These are phyloP conservation scores for Bombus difficillimus DNA, from an alignment of 1,140 invertebrate species.

Conservation along the genomic window DNA sequence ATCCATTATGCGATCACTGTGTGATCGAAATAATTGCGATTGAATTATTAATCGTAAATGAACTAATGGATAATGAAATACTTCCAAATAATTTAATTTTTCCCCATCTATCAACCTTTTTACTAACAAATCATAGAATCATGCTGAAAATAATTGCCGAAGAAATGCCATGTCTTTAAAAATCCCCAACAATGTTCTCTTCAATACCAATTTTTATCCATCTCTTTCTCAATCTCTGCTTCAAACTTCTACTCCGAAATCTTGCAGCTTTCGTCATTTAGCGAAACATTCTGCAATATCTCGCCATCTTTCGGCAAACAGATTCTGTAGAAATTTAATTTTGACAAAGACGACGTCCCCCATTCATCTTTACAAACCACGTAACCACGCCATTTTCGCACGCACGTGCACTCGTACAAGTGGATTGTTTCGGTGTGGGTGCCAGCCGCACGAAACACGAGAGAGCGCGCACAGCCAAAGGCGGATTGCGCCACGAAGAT, in stretches of 20 bases:
- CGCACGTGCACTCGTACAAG: constrained; percentile 26
- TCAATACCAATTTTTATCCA: too few relatives aligned
- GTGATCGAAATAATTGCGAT: not conserved
- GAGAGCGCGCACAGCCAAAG: constrained; percentile 31
- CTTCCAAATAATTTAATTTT: too few relatives aligned
- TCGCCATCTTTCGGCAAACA: too few relatives aligned
- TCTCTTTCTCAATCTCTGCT: too few relatives aligned
- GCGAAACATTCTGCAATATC: too few relatives aligned
- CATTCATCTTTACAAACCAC: not conserved
- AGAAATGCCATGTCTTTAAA: too few relatives aligned
- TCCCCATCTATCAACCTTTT: too few relatives aligned
- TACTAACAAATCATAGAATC: too few relatives aligned
- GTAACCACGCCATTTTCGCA: not conserved
- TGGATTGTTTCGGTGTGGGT: constrained; percentile 16
- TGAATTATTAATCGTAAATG: not conserved
- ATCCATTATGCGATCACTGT: not conserved
- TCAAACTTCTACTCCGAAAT: too few relatives aligned
- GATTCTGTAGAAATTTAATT: not conserved
- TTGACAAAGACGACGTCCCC: not conserved
- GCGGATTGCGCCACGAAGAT: constrained; percentile 62
- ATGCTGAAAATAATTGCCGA: too few relatives aligned
- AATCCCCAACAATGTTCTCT: not conserved
- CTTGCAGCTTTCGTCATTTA: too few relatives aligned
- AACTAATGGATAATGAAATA: too few relatives aligned
- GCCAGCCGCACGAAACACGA: constrained; percentile 21